These are phyloP conservation scores for Magallana nippona DNA, from an alignment of 2,888 invertebrate species.

Conservation along the genomic window DNA sequence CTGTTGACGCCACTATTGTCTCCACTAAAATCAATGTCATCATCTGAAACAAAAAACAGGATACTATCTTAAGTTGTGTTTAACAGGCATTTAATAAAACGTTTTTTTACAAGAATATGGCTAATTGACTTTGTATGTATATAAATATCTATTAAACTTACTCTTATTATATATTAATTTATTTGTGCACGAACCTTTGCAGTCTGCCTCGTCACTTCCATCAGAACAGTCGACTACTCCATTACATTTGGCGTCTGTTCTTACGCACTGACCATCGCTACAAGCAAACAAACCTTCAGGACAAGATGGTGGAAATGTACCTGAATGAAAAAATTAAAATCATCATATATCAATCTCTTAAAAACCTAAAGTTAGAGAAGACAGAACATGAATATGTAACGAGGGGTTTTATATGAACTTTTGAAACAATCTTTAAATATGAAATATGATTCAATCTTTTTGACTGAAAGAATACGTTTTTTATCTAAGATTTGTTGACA, in stretches of 20 bases:
- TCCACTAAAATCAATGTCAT: conserved; percentile 30
- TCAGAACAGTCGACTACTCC: conserved; percentile 28
- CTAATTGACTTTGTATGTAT: too few species aligned
- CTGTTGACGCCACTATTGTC: conserved; percentile 21
- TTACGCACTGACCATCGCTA: conserved; percentile 39
- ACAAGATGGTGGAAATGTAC: conserved; percentile 19
- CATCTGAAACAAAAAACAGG: conserved; percentile 1
- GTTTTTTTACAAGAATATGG: too few species aligned
- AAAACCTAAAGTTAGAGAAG: not conserved
- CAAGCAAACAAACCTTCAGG: conserved; percentile 47
- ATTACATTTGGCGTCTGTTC: conserved; percentile 34
- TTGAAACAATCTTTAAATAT: too few species aligned
- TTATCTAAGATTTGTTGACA: too few species aligned
- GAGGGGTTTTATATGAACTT: too few species aligned
- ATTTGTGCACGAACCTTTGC: not conserved
- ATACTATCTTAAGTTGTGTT: not conserved
- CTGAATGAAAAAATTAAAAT: conserved; percentile 23
- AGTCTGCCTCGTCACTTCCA: conserved; percentile 36
- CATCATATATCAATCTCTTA: not conserved
- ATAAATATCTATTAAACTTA: too few species aligned
- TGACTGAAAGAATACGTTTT: too few species aligned
- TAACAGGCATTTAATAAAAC: too few species aligned
- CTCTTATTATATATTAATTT: too few species aligned
- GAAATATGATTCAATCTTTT: too few species aligned
- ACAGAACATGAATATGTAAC: too few species aligned